Base-by-base conservation (phyloP, 2,888 invertebrate species). In the Dicycla oo region DNA sequence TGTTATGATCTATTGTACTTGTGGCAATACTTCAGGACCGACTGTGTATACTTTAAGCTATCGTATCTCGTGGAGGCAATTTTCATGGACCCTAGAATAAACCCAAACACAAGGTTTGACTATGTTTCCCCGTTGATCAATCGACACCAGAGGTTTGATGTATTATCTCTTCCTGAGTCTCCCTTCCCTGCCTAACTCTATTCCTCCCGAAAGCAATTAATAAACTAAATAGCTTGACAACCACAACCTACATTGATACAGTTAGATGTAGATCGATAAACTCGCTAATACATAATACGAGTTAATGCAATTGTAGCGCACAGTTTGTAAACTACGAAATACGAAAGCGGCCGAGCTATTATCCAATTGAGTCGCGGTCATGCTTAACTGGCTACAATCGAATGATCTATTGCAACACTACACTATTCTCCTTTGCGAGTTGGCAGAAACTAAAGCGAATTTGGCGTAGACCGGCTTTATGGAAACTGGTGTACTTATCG, bases 311-410 rank as follows among this genome's bases (percentile, higher is more conserved):
- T 40, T 49, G 51, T 49, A 65, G 53, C 57, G 13, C 23, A 26
- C 45, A 61, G 43, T 20, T 49, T 40, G 38, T 45, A 56, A 40
- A 53, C 49, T 61, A 73, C 72, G 57, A 66, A 76, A 77, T 75
- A 62, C 45, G 86, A 86, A 84, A 84, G 86, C 65, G 67, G 69
- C 53, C 43, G 56, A 60, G 61, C 58, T 65, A 76, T 83, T 78
- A 72, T 77, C 61, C 73, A 78, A 84, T 86, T 77, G 75, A 66
- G 43, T 38, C 34, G 51, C 45, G 67, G 77, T 73, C 73, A 47
- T 69, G 84, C 67, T 64, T 38, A n/a, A 69, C 72, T 40, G 60
- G 47, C 45, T 47, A 11, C 53, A 47, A 64, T 61, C 38, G 57
- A 69, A 73, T 70, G 40, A 69, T 71, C 34, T 56, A 58, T 69